Base-by-base conservation (phyloP, 2,797 vertebrate species). In the Arremon brunneinucha region DNA sequence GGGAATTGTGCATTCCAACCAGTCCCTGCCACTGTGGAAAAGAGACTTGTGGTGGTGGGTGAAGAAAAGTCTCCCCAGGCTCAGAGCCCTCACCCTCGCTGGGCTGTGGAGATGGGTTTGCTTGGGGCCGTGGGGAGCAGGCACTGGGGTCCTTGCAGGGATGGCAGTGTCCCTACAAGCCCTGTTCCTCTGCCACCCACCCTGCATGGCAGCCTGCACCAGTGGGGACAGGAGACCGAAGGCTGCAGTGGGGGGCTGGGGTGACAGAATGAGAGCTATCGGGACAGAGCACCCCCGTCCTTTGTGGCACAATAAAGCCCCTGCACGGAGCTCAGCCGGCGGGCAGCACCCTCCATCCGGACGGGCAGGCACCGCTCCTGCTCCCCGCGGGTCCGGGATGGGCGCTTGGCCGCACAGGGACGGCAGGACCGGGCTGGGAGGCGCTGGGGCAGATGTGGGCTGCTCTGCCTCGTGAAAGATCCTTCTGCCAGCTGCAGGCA, bases 271-370 rank as follows among this genome's bases (percentile, higher is more conserved):
- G 43, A 24, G 14, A 53, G 19, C 17, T 67, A 4, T 11, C 17
- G 63, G 50, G 68, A 60, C 26, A 79, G 53, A 56, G 46, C 46
- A 49, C 28, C 2, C 2, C 20, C 8, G 20, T 52, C 23, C 35
- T 50, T 52, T 23, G 18, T 0, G 6, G 65, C 64, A 80, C 70
- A 50, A 12, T 20, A 49, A 22, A 63, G 39, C 3, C 53, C 44
- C 11, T 8, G 46, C n/a, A 11, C 0, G 1, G 39, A 24, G 13
- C 52, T 34, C 7, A 0, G 8, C n/a, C 35, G 3, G 12, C 2
- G 46, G 34, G 52, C 6, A 0, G 12, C 47, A 59, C 23, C 46
- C 39, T 27, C 26, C 27, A 4, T 7, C 18, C 10, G 1, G 39
- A 32, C 30, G 28, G 14, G n/a, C 82, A 50, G 43, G 5, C 13